A percentile compares a stretch with the other conserved stretches of the same genome.
Conservation (phyloP, 2,113 vertebrate genomes). For the Melanerpes aurifrons region DNA sequence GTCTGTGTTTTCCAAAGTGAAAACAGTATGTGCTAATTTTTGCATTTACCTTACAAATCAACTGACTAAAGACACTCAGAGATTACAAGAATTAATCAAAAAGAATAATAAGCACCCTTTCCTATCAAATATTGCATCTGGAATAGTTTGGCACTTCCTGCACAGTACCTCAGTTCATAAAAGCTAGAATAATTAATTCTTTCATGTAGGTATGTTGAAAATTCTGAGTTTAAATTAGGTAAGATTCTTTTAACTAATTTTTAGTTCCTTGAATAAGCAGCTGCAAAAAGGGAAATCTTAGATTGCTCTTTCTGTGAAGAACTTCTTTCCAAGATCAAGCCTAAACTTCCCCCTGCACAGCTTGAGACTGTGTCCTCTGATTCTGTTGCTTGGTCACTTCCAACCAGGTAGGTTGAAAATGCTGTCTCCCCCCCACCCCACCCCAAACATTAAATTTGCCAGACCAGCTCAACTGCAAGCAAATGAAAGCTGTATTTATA, state of each 20-base stretch:
- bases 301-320: background rate
- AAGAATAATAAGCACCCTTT: background rate
- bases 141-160: background rate
- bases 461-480: too few relatives aligned
- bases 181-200: background rate
- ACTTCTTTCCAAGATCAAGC: too few relatives aligned
- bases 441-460: too few relatives aligned
- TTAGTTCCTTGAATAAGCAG: background rate
- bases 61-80: background rate
- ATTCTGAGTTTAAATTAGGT: background rate
- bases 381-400: too few relatives aligned
- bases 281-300: background rate
- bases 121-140: background rate
- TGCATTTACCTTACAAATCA: conserved; percentile 1
- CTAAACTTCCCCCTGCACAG: too few relatives aligned
- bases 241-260: background rate
- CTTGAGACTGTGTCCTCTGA: too few relatives aligned
- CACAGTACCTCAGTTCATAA: background rate
- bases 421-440: too few relatives aligned
- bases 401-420: too few relatives aligned
- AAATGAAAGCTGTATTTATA: too few relatives aligned
- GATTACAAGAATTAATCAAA: background rate
- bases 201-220: background rate
- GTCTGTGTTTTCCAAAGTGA: conserved; percentile 20
- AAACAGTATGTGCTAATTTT: background rate